Evolutionary conservation across 2,113 vertebrate species (phyloP).

Genomic region (Hipposideros armiger): DNA sequence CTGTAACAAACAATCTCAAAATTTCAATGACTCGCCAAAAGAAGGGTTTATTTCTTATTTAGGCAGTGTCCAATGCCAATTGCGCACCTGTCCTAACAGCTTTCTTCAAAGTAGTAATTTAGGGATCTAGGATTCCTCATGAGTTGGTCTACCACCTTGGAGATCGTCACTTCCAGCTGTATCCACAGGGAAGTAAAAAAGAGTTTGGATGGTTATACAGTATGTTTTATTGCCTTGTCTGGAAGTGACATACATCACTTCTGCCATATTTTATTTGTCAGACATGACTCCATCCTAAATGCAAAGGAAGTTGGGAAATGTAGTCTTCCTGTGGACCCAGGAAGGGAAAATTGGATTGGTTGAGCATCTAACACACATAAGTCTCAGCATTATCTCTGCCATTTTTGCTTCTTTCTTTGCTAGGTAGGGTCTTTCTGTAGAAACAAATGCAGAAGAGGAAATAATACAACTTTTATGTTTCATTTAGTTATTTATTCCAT

Average conservation of each 20-base stretch:
- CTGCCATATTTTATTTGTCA: neutral
- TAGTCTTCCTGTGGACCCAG: neutral
- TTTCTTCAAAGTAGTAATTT: neutral
- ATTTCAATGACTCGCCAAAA: neutral
- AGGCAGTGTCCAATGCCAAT: neutral
- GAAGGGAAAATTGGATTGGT: neutral
- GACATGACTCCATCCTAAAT: neutral
- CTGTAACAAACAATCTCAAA: neutral
- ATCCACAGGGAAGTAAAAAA: neutral
- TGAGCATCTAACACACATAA: neutral
- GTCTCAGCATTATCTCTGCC: neutral
- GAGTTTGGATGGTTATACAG: neutral
- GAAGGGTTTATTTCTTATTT: neutral
- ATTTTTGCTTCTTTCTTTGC: neutral
- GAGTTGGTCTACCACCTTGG: neutral
- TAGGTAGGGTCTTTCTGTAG: neutral
- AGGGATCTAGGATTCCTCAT: neutral
- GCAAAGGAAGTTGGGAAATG: neutral
- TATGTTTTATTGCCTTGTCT: neutral
- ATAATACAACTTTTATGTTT: neutral
- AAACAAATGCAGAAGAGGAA: neutral
- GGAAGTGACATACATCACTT: neutral
- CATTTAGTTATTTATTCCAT: neutral
- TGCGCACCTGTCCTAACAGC: neutral
- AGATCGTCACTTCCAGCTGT: neutral